These are phyloP conservation scores for Hydra vulgaris DNA, from an alignment of 30 jellyfish, hydroid and myxozoan species.

Conservation along the genomic window DNA sequence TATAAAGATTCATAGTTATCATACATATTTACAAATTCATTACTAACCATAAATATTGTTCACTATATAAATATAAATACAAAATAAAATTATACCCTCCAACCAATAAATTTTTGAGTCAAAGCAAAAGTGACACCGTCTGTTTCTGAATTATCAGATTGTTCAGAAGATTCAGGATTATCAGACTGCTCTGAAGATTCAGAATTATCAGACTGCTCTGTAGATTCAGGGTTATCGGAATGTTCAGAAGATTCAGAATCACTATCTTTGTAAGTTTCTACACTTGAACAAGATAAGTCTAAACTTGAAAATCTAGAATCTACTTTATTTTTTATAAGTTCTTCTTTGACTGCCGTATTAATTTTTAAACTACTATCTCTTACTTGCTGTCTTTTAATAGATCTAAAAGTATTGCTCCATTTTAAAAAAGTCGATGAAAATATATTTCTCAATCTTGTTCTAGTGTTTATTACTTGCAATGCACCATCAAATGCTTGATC, in stretches of 20 bases:
- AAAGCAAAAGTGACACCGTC: neutral
- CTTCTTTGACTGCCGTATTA: neutral
- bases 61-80: neutral
- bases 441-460: neutral
- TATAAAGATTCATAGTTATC: no score
- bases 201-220: neutral
- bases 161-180: no score
- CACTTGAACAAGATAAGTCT: neutral
- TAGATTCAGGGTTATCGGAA: no score
- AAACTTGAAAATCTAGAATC: neutral
- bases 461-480: neutral
- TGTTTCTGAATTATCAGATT: neutral
- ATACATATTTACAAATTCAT: no score
- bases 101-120: neutral
- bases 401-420: neutral
- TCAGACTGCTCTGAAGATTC: neutral
- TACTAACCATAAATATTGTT: no score
- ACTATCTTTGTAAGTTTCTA: neutral
- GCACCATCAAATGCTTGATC: neutral
- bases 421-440: neutral
- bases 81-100: neutral
- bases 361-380: neutral
- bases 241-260: neutral
- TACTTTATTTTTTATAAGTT: neutral
- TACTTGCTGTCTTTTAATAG: neutral